Base-by-base conservation (phyloP, 2,797 vertebrate species). In the Chrosomus eos region DNA sequence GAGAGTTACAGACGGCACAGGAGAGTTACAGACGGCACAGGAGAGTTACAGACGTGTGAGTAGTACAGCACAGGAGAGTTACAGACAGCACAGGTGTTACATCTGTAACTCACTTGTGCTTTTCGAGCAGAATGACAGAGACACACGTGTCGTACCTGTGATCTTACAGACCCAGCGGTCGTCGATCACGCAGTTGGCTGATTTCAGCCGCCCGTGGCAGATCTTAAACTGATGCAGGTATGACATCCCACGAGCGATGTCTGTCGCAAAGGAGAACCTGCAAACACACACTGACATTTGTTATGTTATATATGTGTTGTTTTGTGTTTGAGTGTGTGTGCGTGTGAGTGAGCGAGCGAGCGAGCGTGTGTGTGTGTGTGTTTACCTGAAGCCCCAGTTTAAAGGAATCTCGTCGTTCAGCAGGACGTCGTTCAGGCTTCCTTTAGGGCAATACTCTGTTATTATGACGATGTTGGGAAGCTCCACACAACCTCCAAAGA, bases 81-180 rank as follows among this genome's bases (percentile, higher is more conserved):
- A n/a, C n/a, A n/a, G n/a, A n/a, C n/a, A n/a, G n/a, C n/a, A n/a
- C n/a, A n/a, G n/a, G n/a, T n/a, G n/a, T n/a, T n/a, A n/a, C n/a
- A n/a, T n/a, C n/a, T n/a, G n/a, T n/a, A n/a, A n/a, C n/a, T n/a
- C n/a, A n/a, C n/a, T n/a, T n/a, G n/a, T n/a, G n/a, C n/a, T n/a
- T n/a, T n/a, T 33, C 6, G 11, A 62, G 13, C 13, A 5, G 1
- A 1, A 26, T 28, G 13, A 7, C 5, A 62, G 13, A 60, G 58
- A 16, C 1, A 13, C 5, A 1, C 2, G 2, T 2, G 5, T 0
- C 3, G 87, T 90, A 95, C 96, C 97, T 93, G 96, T 93, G 89
- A 97, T 96, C 91, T 97, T 97, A 92, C 95, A 97, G 89, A 96
- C 95, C 96, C 96, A 97, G 82, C 94, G 93, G 88, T 96, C 96